Percentiles rank a stretch among this genome's conserved stretches.
Conservation (phyloP, 1,140 invertebrate genomes). For the Drosophila willistoni region DNA sequence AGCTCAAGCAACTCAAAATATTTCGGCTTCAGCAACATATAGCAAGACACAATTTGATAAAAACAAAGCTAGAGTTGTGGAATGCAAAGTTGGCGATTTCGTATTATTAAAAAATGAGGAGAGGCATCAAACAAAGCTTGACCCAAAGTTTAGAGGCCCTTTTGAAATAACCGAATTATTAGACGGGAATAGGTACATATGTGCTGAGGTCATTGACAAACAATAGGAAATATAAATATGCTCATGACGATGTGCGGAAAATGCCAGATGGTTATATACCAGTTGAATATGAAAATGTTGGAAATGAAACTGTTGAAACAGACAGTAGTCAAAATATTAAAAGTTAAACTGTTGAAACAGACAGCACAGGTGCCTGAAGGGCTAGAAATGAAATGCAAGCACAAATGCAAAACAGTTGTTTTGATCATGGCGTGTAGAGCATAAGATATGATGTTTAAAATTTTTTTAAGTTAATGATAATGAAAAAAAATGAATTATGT, state of each 20-base stretch:
- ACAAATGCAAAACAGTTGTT: conserved; percentile 22
- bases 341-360: background rate
- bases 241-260: conserved; percentile 11
- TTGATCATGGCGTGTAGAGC: conserved; percentile 8
- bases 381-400: conserved; percentile 22
- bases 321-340: conserved; percentile 8
- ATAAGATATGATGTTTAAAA: background rate
- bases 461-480: too few species aligned
- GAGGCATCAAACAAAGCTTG: conserved; percentile 5
- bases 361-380: conserved; percentile 10
- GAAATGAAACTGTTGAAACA: conserved; percentile 11
- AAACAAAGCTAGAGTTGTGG: conserved; percentile 9
- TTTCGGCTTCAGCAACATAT: conserved; percentile 25
- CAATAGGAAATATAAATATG: conserved; percentile 6
- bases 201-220: conserved; percentile 18
- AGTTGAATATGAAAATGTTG: conserved; percentile 5
- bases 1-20: conserved; percentile 16
- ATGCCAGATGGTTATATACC: conserved; percentile 8
- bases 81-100: background rate
- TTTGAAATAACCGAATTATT: conserved; percentile 17
- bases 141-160: background rate
- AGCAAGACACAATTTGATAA: conserved; percentile 25
- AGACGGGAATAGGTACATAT: conserved; percentile 10
- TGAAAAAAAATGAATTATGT: too few species aligned
- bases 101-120: conserved; percentile 5